Percentiles rank a stretch among this genome's conserved stretches.
Conservation (phyloP, 2,888 invertebrate genomes). For the Serripes groenlandicus region DNA sequence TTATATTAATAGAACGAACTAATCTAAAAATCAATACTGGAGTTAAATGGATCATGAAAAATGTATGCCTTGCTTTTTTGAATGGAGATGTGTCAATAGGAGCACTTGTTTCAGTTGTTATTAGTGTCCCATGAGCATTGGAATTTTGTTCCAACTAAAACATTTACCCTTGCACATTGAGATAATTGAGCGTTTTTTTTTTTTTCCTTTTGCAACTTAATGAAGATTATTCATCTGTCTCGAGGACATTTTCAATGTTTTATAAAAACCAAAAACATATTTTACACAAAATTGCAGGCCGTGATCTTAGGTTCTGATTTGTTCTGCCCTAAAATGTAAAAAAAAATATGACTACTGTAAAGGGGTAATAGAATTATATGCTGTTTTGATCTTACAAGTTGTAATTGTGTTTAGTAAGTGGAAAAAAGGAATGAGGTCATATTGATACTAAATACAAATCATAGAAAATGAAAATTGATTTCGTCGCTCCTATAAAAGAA, state of each 20-base stretch:
- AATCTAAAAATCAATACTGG: slow-evolving; percentile 8
- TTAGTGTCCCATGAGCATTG: slow-evolving; percentile 5
- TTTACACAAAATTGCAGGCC: no score
- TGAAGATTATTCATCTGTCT: no score
- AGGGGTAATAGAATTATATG: slow-evolving; percentile 3
- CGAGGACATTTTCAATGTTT: no score
- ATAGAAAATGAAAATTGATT: slow-evolving; percentile 19
- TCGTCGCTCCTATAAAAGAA: not conserved
- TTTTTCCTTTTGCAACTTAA: no score
- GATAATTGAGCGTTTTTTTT: no score
- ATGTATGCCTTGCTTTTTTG: slow-evolving; percentile 13
- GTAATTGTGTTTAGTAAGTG: no score
- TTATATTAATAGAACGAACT: not conserved
- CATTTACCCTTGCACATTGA: no score
- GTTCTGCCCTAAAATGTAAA: slow-evolving; percentile 6
- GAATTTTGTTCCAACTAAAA: not conserved
- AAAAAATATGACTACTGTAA: no score
- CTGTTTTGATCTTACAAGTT: not conserved
- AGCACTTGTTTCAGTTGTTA: slow-evolving; percentile 10
- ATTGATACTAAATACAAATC: slow-evolving; percentile 1
- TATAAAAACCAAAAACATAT: no score
- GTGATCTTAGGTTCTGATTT: no score
- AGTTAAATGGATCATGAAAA: slow-evolving; percentile 24
- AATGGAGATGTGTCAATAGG: slow-evolving; percentile 10
- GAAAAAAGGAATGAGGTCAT: no score